Conservation (phyloP, 2,797 vertebrate species). For the Crax fasciolata region DNA sequence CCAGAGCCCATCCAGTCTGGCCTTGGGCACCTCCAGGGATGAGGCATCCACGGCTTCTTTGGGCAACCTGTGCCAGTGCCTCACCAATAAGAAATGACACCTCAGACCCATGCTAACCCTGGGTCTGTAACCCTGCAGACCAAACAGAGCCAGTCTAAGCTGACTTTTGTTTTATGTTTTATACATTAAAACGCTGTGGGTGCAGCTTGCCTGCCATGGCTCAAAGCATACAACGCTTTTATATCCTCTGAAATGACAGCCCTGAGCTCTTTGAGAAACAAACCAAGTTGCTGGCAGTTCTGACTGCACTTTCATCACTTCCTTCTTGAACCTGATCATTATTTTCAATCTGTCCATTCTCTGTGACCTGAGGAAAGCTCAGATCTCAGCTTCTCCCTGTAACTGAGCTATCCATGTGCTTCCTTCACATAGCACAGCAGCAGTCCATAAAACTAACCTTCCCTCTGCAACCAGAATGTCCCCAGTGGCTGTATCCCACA, state of each 20-base stretch:
- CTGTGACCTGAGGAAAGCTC: slow-evolving; percentile 13
- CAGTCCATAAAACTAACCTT: not conserved
- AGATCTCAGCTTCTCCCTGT: not conserved
- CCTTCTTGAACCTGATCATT: not conserved
- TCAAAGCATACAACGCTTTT: not conserved
- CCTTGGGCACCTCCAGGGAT: too few relatives aligned
- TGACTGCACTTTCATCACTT: not conserved
- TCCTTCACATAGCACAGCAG: not conserved
- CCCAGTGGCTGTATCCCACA: not conserved
- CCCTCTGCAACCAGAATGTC: not conserved
- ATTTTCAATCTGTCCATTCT: not conserved
- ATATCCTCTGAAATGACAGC: not conserved
- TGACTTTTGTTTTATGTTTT: not conserved
- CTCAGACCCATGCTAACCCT: not conserved
- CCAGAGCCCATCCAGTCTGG: too few relatives aligned
- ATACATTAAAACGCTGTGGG: not conserved
- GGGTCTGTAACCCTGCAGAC: not conserved
- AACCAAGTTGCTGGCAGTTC: not conserved
- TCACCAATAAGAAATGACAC: not conserved
- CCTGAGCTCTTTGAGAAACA: not conserved
- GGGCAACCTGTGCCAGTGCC: too few relatives aligned
- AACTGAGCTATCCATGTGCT: not conserved
- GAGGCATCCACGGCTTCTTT: too few relatives aligned
- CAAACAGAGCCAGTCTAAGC: not conserved
- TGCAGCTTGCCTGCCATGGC: not conserved